Conservation (phyloP, 2,113 vertebrate genomes). For the Pteronura brasiliensis region DNA sequence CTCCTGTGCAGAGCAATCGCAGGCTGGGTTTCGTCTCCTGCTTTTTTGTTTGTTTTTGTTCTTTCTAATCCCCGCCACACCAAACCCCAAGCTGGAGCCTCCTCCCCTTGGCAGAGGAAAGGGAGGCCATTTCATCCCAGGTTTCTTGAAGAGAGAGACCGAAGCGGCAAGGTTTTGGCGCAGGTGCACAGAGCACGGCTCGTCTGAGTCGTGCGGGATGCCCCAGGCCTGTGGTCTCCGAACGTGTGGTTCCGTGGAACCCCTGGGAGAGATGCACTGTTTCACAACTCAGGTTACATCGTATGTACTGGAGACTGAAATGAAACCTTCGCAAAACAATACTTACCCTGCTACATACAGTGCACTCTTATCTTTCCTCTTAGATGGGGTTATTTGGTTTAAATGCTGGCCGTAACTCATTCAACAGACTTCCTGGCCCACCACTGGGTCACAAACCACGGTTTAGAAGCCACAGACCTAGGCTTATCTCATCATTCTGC, state of each 20-base stretch:
- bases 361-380: not conserved
- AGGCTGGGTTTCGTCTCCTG: conserved; percentile 61
- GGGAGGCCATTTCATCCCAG: not conserved
- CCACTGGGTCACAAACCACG: not conserved
- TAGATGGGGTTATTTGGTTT: not conserved
- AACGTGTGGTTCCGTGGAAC: not conserved
- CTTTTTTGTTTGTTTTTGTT: not conserved
- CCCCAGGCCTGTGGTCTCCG: accelerated
- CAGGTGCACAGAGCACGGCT: not conserved
- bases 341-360: not conserved
- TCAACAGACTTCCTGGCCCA: not conserved
- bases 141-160: not conserved
- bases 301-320: not conserved
- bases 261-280: not conserved
- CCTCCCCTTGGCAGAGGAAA: not conserved
- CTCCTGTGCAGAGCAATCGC: conserved; percentile 78
- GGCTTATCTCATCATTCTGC: not conserved
- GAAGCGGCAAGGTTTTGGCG: accelerated
- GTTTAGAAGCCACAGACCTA: not conserved
- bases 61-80: not conserved
- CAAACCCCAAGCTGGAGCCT: not conserved
- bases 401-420: not conserved
- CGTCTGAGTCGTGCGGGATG: accelerated
- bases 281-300: not conserved
- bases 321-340: not conserved